Conservation (phyloP, 2,888 invertebrate genomes). For the Hirudinaria manillensis region DNA sequence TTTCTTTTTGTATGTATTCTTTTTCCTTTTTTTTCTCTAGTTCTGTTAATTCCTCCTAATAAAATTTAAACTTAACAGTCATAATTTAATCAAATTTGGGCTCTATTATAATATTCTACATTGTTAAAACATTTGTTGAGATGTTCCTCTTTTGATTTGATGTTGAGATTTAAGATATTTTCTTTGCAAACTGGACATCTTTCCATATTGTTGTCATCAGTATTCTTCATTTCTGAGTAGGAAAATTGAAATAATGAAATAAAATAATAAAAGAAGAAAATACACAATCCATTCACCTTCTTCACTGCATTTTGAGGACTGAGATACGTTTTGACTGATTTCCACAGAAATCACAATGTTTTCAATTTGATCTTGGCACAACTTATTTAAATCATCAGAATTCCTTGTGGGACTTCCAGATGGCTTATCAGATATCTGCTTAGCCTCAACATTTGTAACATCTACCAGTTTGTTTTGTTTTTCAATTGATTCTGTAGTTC, state of each 20-base stretch:
- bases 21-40: slow-evolving; percentile 1
- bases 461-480: too few species aligned
- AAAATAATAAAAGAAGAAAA: too few species aligned
- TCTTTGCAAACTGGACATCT: slow-evolving; percentile 5
- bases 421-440: too few species aligned
- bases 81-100: background rate
- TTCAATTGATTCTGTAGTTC: background rate
- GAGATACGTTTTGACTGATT: too few species aligned
- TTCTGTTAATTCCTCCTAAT: slow-evolving; percentile 19
- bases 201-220: background rate
- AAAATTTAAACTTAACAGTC: background rate
- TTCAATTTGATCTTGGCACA: too few species aligned
- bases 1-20: slow-evolving; percentile 18
- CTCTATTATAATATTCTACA: background rate
- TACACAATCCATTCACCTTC: too few species aligned
- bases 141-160: background rate
- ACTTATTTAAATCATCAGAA: too few species aligned
- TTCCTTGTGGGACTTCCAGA: too few species aligned
- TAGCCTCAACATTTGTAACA: too few species aligned
- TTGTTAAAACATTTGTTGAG: slow-evolving; percentile 10
- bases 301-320: too few species aligned
- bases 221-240: background rate
- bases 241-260: background rate
- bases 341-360: too few species aligned
- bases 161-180: slow-evolving; percentile 5